phyloP scores from a whole-genome alignment of 2,888 invertebrate species.

The Pandemis heparana region DNA sequence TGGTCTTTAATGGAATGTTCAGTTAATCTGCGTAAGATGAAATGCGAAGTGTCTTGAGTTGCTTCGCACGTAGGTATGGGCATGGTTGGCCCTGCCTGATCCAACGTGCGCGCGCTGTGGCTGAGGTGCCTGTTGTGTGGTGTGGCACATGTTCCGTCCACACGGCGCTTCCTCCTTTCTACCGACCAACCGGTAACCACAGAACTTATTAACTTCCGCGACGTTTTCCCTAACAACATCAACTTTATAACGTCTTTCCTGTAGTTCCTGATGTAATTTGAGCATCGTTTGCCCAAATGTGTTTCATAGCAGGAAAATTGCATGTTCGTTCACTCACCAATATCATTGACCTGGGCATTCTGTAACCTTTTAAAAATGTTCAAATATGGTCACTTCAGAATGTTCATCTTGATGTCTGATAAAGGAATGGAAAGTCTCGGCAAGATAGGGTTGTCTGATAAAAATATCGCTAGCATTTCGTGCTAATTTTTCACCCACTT shows the following conservation, averaged over 20 bases:
- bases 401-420: neutral
- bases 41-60: too few species aligned
- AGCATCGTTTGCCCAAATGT: neutral
- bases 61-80: too few species aligned
- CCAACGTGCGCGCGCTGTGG: too few species aligned
- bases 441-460: neutral
- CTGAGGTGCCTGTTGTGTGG: too few species aligned
- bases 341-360: too few species aligned
- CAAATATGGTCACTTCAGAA: neutral
- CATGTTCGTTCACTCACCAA: neutral
- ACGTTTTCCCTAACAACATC: conserved; percentile 10
- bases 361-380: too few species aligned
- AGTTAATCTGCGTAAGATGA: too few species aligned
- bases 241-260: neutral
- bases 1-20: too few species aligned
- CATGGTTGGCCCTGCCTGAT: too few species aligned
- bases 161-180: conserved; percentile 17
- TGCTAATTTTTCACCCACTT: neutral
- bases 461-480: neutral
- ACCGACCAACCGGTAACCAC: conserved; percentile 3
- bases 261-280: neutral
- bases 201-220: conserved; percentile 9
- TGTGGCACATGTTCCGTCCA: neutral
- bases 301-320: neutral
- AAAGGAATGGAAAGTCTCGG: neutral